Percentiles rank a stretch among this genome's conserved stretches.
These are phyloP conservation scores for Hiodon tergisus DNA, from an alignment of 2,113 vertebrate species.

Conservation along the genomic window DNA sequence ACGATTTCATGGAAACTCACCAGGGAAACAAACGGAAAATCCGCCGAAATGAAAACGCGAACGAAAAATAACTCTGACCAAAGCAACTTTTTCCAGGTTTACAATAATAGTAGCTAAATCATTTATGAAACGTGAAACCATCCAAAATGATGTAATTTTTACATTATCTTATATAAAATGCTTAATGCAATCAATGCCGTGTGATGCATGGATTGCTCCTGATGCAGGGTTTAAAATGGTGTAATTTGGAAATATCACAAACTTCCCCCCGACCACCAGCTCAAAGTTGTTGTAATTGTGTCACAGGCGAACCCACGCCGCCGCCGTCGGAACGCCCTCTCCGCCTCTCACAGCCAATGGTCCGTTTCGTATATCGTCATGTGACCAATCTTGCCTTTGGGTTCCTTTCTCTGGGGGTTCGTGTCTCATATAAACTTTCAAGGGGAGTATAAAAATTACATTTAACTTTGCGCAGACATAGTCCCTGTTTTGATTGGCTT, in stretches of 20 bases:
- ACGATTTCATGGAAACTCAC: constrained; percentile 88
- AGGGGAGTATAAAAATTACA: constrained; percentile 40
- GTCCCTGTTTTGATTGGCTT: constrained; percentile 44
- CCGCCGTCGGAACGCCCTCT: constrained; percentile 70
- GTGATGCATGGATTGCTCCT: constrained; percentile 12
- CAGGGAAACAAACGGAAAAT: constrained; percentile 48
- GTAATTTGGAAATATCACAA: constrained; percentile 68
- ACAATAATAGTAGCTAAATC: constrained; percentile 19
- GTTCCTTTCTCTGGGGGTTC: constrained; percentile 44
- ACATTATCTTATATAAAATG: constrained; percentile 31
- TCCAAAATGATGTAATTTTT: constrained; percentile 31
- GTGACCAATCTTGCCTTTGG: constrained; percentile 58
- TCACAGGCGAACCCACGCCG: constrained; percentile 85
- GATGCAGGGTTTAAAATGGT: constrained; percentile 24
- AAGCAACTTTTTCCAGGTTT: constrained; percentile 38
- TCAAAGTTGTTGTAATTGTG: constrained; percentile 98
- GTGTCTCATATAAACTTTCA: constrained; percentile 44
- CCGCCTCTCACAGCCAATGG: constrained; percentile 59
- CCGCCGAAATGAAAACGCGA: constrained; percentile 5
- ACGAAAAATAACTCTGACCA: constrained; percentile 15
- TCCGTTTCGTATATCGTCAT: constrained; percentile 39
- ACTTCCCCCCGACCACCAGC: constrained; percentile 77
- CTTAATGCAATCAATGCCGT: constrained; percentile 14
- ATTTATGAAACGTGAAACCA: constrained; percentile 26
- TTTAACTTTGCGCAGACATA: constrained; percentile 41